Evolutionary conservation across 2,888 invertebrate species (phyloP).

Genomic region (Noctua janthe): DNA sequence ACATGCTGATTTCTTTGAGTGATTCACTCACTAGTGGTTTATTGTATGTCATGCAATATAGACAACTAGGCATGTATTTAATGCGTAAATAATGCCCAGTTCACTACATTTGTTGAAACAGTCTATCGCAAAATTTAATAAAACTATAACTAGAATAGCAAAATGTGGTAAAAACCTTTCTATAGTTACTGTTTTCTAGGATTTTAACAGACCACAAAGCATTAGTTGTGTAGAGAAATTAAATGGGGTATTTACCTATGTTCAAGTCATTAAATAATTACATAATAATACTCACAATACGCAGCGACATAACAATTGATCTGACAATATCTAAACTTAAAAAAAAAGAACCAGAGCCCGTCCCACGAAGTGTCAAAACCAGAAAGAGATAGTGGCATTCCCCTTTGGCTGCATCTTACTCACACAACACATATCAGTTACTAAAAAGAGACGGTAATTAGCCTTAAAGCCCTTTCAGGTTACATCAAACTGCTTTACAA

Average conservation of each 20-base stretch:
- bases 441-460: background rate
- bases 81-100: no score
- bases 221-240: background rate
- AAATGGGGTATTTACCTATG: background rate
- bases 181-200: background rate
- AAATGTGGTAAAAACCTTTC: background rate
- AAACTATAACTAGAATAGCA: background rate
- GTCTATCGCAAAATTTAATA: background rate
- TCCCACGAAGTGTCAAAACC: background rate
- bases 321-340: background rate
- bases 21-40: background rate
- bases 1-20: background rate
- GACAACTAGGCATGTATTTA: background rate
- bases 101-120: background rate
- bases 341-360: background rate
- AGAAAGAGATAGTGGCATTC: background rate
- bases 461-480: background rate
- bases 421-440: background rate
- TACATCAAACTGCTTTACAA: background rate
- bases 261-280: background rate
- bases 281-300: background rate
- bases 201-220: background rate
- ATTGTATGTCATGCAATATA: background rate
- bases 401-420: background rate
- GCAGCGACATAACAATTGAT: background rate